Conservation (phyloP, 2,113 vertebrate genomes). For the Mirza zaza region DNA sequence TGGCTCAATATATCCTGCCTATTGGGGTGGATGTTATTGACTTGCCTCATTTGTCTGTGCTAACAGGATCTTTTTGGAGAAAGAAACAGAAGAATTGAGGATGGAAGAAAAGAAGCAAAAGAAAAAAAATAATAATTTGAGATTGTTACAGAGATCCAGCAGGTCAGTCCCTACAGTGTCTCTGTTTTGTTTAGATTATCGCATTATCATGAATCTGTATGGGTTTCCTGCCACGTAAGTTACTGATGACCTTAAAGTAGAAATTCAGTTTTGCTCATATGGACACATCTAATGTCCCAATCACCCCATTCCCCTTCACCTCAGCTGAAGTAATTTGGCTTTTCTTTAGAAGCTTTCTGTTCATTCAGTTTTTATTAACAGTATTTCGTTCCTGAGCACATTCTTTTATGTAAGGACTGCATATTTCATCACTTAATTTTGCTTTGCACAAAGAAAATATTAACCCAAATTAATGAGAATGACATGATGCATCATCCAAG, state of each 20-base stretch:
- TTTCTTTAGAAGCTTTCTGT: not conserved
- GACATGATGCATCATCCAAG: constrained; percentile 6
- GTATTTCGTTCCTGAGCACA: not conserved
- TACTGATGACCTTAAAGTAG: not conserved
- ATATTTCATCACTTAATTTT: constrained; percentile 51
- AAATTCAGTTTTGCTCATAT: not conserved
- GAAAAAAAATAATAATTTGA: constrained; percentile 36
- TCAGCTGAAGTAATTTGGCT: not conserved
- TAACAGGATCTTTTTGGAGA: constrained; percentile 82
- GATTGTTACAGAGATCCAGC: constrained; percentile 28
- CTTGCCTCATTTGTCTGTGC: constrained; percentile 85
- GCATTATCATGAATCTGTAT: not conserved
- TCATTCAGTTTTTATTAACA: constrained; percentile 20
- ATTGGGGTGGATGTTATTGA: constrained; percentile 84
- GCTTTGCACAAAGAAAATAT: constrained; percentile 48
- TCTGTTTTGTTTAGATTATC: not conserved
- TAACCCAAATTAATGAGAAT: constrained; percentile 53
- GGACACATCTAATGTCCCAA: not conserved
- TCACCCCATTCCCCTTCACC: not conserved
- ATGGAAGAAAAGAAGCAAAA: constrained; percentile 27
- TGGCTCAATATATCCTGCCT: constrained; percentile 90
- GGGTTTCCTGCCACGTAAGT: not conserved
- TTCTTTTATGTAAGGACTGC: constrained; percentile 37
- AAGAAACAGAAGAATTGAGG: constrained; percentile 68
- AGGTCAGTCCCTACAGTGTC: not conserved